Evolutionary conservation across 2,888 invertebrate species (phyloP).

Genomic region (Choristoneura rosaceana): DNA sequence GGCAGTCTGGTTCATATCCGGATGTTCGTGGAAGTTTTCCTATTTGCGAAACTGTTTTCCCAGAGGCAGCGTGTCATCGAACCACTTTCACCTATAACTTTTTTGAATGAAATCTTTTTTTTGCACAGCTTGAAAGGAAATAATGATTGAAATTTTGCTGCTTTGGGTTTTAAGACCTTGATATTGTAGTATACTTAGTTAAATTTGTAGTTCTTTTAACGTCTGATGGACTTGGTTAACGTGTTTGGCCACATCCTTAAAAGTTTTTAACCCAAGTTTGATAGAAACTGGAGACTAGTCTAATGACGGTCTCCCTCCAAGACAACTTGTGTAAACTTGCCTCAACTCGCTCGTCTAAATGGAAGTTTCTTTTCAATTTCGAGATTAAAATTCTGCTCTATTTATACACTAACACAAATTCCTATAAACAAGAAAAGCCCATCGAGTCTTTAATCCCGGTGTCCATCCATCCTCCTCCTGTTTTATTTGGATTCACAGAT

Average conservation of each 20-base stretch:
- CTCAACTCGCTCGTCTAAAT: conserved; percentile 28
- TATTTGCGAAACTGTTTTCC: conserved; percentile 19
- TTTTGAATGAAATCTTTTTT: background rate
- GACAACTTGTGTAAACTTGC: conserved; percentile 31
- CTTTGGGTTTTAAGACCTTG: background rate
- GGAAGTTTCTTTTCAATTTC: conserved; percentile 27
- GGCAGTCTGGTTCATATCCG: conserved; percentile 40
- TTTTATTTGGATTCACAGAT: conserved; percentile 49
- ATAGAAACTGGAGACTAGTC: conserved; percentile 16
- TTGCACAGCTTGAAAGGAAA: conserved; percentile 4
- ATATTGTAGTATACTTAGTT: background rate
- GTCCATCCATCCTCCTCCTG: conserved; percentile 54
- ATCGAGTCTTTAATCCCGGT: conserved; percentile 55
- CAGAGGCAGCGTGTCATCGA: background rate
- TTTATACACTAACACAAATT: conserved; percentile 82
- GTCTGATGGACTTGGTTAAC: conserved; percentile 13
- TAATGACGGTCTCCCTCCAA: background rate
- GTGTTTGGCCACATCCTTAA: conserved; percentile 20
- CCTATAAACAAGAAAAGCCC: conserved; percentile 74
- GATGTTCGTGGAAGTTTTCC: conserved; percentile 35
- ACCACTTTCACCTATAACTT: background rate
- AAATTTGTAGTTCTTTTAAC: background rate
- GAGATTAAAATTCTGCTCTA: conserved; percentile 51
- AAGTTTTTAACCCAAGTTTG: conserved; percentile 30
- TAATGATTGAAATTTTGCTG: conserved; percentile 10